Conservation (phyloP, 1,140 invertebrate species). For the Bombus affinis region DNA sequence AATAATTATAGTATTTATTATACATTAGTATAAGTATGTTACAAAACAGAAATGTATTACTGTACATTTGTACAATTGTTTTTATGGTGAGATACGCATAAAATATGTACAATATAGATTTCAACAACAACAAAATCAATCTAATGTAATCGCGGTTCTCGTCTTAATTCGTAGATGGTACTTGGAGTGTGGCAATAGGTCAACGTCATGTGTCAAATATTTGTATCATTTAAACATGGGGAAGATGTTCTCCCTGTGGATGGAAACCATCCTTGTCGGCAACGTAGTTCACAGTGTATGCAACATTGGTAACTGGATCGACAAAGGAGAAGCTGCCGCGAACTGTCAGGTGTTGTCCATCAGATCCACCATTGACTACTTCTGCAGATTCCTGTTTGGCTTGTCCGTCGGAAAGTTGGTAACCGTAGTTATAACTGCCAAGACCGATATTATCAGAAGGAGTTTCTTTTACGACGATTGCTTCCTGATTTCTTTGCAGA, state of each 20-base stretch:
- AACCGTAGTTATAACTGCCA: constrained; percentile 79
- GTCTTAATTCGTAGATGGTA: neutral
- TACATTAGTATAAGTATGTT: neutral
- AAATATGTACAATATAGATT: neutral
- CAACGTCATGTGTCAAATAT: neutral
- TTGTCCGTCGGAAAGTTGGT: constrained; percentile 86
- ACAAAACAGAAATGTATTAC: neutral
- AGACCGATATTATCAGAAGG: constrained; percentile 77
- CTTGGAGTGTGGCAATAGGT: neutral
- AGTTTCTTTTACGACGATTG: constrained; percentile 73
- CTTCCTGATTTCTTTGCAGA: neutral
- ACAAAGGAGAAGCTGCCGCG: constrained; percentile 54
- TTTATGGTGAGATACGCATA: neutral
- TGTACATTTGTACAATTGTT: neutral
- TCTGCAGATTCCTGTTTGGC: constrained; percentile 79
- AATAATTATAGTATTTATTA: neutral
- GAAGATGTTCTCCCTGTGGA: constrained; percentile 64
- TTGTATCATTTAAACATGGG: constrained; percentile 23
- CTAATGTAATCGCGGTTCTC: neutral
- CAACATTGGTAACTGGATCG: constrained; percentile 69
- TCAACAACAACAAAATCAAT: neutral
- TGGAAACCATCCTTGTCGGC: constrained; percentile 80
- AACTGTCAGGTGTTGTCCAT: constrained; percentile 57
- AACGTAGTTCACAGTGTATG: constrained; percentile 79
- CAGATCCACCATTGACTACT: constrained; percentile 59